These are phyloP conservation scores for Aspidiotus destructor DNA, from an alignment of 2,888 invertebrate species.

Conservation along the genomic window DNA sequence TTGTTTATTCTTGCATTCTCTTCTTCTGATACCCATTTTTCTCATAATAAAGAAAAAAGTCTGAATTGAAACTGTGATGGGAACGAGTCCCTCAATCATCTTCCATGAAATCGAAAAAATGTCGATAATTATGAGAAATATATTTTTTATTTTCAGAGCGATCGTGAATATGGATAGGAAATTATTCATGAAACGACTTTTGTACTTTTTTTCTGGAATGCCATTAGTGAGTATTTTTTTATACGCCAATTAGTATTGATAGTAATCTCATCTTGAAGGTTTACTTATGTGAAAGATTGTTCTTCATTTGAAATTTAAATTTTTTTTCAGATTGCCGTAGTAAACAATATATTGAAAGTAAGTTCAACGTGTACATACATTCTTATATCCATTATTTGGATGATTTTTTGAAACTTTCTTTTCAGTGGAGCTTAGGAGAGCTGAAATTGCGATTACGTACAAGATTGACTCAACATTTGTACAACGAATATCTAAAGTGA, in stretches of 20 bases:
- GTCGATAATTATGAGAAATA: not conserved
- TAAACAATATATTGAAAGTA: conserved; percentile 83
- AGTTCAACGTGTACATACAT: conserved; percentile 35
- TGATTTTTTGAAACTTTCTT: conserved; percentile 28
- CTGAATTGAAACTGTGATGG: too few relatives aligned
- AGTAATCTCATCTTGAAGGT: conserved; percentile 3
- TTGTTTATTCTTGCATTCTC: not conserved
- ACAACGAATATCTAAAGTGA: conserved; percentile 87
- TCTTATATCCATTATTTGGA: conserved; percentile 21
- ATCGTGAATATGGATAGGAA: conserved; percentile 79
- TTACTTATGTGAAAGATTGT: not conserved
- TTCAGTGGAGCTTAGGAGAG: conserved; percentile 80
- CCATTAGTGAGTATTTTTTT: conserved; percentile 59
- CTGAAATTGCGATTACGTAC: conserved; percentile 82
- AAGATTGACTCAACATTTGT: conserved; percentile 74
- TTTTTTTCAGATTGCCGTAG: conserved; percentile 67
- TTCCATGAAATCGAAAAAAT: too few relatives aligned
- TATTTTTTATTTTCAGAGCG: conserved; percentile 54
- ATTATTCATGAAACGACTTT: conserved; percentile 63
- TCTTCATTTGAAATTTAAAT: not conserved
- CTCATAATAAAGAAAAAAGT: too few relatives aligned
- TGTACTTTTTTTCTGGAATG: conserved; percentile 72
- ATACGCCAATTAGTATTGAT: conserved; percentile 3
- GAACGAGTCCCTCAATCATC: too few relatives aligned
- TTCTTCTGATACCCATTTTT: not conserved